A percentile compares a stretch with the other conserved stretches of the same genome.
These are phyloP conservation scores for Salarias fasciatus DNA, from an alignment of 2,797 vertebrate genomes.

Conservation along the genomic window DNA sequence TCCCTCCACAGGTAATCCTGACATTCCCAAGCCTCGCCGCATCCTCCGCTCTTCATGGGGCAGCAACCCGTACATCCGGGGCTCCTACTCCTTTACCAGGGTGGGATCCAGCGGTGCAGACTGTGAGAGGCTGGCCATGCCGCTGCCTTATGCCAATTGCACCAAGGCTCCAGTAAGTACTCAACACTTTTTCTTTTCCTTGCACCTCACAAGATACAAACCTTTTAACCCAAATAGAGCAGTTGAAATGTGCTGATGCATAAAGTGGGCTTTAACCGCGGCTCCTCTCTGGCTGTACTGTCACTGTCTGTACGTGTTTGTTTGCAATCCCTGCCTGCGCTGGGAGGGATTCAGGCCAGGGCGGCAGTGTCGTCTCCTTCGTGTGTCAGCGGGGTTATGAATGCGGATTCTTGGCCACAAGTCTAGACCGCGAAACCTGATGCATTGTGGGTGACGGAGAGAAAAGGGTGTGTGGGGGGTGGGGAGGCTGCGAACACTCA, in stretches of 20 bases:
- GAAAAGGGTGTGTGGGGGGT: background rate
- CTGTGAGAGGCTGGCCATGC: slow-evolving; percentile 93
- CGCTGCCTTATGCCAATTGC: slow-evolving; percentile 94
- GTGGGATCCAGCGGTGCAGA: slow-evolving; percentile 96
- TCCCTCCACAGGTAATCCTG: slow-evolving; percentile 88
- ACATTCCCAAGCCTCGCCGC: slow-evolving; percentile 97
- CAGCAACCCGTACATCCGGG: slow-evolving; percentile 93
- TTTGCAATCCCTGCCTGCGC: slow-evolving; percentile 38
- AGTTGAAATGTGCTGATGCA: too few species aligned
- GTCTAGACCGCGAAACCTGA: slow-evolving; percentile 65
- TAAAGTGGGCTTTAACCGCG: too few species aligned
- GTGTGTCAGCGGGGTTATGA: slow-evolving; percentile 34
- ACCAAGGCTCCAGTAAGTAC: slow-evolving; percentile 92
- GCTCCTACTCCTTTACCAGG: slow-evolving; percentile 98
- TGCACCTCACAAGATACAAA: too few species aligned
- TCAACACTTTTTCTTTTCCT: background rate
- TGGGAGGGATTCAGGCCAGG: slow-evolving; percentile 29
- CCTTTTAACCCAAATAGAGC: too few species aligned
- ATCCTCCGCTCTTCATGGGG: slow-evolving; percentile 98
- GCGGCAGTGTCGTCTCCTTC: slow-evolving; percentile 49
- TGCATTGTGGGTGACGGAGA: slow-evolving; percentile 31
- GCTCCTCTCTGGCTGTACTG: background rate
- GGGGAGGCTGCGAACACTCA: slow-evolving; percentile 30
- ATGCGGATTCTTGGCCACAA: slow-evolving; percentile 29
- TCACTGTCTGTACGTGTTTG: slow-evolving; percentile 19